Conservation (phyloP, 2,113 vertebrate species). For the Rhinoptilus africanus region DNA sequence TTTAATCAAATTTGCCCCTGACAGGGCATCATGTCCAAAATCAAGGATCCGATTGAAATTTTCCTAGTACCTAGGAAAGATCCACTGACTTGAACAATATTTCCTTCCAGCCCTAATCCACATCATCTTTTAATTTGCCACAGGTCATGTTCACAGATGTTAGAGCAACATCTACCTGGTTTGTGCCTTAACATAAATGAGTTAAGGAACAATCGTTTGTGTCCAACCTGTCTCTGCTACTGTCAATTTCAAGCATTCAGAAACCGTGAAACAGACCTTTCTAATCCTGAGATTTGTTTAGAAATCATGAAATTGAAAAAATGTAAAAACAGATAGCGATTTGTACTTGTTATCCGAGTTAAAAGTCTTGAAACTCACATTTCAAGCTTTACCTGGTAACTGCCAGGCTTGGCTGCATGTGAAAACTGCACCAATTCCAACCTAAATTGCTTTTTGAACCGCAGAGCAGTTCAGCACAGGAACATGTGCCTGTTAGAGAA, state of each 20-base stretch:
- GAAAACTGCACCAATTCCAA: background rate
- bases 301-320: background rate
- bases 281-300: background rate
- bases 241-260: background rate
- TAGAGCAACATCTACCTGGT: background rate
- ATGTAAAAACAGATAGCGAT: rapidly evolving
- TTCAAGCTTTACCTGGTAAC: background rate
- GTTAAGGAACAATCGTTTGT: background rate
- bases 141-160: background rate
- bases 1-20: background rate
- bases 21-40: background rate
- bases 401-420: background rate
- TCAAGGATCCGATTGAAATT: background rate
- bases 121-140: background rate
- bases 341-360: background rate
- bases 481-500: background rate
- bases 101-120: background rate
- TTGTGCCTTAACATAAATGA: background rate
- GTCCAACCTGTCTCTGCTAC: background rate
- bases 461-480: background rate
- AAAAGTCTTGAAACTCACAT: background rate
- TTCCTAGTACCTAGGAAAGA: background rate
- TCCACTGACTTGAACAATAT: background rate
- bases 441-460: background rate
- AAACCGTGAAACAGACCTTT: background rate